Conservation (phyloP, 2,113 vertebrate species). For the Mirounga angustirostris region DNA sequence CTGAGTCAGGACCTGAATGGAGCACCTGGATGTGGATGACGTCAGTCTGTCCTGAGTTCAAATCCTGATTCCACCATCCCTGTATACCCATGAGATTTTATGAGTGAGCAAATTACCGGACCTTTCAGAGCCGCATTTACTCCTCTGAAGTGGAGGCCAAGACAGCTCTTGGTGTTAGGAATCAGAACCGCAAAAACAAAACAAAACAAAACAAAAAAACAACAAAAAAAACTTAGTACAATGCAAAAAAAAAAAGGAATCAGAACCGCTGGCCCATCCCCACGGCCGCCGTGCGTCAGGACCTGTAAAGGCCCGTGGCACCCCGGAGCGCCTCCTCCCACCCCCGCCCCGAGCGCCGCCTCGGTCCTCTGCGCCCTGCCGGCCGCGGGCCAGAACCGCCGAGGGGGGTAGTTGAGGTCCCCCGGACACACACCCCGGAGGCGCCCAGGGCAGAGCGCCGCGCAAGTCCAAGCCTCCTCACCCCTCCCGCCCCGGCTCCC, state of each 20-base stretch:
- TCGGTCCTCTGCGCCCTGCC: fast-evolving
- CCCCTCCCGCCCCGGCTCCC: neutral
- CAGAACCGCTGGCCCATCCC: neutral
- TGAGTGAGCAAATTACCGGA: neutral
- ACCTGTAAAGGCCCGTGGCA: neutral
- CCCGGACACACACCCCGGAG: too few species aligned
- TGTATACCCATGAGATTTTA: neutral
- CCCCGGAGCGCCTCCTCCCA: neutral
- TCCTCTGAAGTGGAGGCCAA: neutral
- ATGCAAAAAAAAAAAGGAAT: too few species aligned
- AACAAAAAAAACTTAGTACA: too few species aligned
- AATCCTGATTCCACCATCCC: neutral
- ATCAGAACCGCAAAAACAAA: neutral
- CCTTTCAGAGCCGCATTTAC: neutral
- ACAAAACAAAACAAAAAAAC: too few species aligned
- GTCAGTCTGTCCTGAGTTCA: neutral
- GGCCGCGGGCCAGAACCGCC: fast-evolving
- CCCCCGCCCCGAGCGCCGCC: neutral
- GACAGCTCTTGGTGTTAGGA: neutral
- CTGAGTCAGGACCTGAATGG: neutral
- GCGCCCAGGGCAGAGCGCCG: neutral
- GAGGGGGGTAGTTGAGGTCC: neutral
- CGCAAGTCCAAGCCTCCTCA: fast-evolving
- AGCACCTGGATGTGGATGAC: neutral
- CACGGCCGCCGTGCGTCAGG: too few species aligned